Evolutionary conservation across 2,797 vertebrate species (phyloP), one percentile per base, ranked within the genome.

Genomic region (Darevskia mixta): DNA sequence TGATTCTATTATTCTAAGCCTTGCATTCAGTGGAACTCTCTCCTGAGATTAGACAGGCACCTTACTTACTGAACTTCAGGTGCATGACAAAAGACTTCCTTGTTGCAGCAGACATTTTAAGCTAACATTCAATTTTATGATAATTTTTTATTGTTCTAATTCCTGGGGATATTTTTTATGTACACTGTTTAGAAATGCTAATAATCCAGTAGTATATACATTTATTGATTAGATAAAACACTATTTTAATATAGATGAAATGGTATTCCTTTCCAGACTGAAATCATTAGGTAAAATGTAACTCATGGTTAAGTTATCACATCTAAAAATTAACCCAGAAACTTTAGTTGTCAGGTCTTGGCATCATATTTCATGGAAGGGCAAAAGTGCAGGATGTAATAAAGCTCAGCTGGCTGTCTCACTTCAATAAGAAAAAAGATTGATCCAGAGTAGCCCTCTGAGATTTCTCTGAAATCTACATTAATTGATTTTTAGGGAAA

Each of bases 401-500:
- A 43, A 79, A 75, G 71, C n/a, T 5, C 2, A 79, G 10, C 2
- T 89, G 82, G 1, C 49, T 64, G 27, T 89, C 83, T 25, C 25
- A 91, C 5, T 38, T 88, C 61, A 27, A 67, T 18, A 91, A 88
- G 23, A 81, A 41, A 69, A 11, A 58, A 69, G 66, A 85, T 27
- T 71, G 0, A 2, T 86, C 18, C 32, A 67, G 38, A 72, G 5
- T 27, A 80, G 9, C 0, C n/a, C 29, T 83, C 88, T 86, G 76
- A 83, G 79, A 8, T 20, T 85, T 67, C 45, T 91, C 45, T 90
- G 18, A 67, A 25, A 23, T 72, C 58, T 82, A 25, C 78, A n/a
- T 29, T 83, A 18, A 43, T 67, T 83, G n/a, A 49, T 8, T 89
- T 94, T 80, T 61, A 75, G 27, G 64, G n/a, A 73, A 89, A 76